Conservation (phyloP, 35 echinoderm and acorn worm genomes). For the Holothuria glaberrima region DNA sequence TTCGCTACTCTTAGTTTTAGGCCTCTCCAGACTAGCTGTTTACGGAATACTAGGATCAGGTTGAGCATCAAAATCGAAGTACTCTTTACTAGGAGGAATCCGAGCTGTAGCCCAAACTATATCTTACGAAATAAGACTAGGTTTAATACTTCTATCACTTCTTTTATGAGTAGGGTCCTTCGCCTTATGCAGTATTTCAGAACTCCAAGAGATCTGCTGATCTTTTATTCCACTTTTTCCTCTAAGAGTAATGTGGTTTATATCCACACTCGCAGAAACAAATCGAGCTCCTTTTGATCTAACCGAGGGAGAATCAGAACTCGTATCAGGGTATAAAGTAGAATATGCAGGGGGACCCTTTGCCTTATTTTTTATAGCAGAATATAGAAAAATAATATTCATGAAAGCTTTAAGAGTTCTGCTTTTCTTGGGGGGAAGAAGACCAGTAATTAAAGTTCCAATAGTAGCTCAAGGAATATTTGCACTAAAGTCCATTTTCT, state of each 20-base stretch:
- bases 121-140: slow-evolving; percentile 78
- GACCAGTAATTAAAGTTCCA: background rate
- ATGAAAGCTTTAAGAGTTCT: slow-evolving; percentile 56
- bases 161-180: slow-evolving; percentile 33
- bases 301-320: slow-evolving; percentile 85
- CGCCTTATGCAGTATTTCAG: slow-evolving; percentile 24
- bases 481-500: background rate
- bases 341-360: slow-evolving; percentile 77
- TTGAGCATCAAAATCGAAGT: slow-evolving; percentile 85
- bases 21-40: slow-evolving; percentile 59
- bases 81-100: slow-evolving; percentile 68
- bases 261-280: slow-evolving; percentile 77
- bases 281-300: slow-evolving; percentile 87
- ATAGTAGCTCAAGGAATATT: background rate
- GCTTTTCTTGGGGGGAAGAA: slow-evolving; percentile 55
- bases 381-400: slow-evolving; percentile 83
- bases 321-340: slow-evolving; percentile 83
- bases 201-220: slow-evolving; percentile 39
- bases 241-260: slow-evolving; percentile 51
- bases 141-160: slow-evolving; percentile 63
- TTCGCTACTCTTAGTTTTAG: slow-evolving; percentile 53
- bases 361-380: slow-evolving; percentile 77
- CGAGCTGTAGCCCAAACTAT: slow-evolving; percentile 80
- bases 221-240: slow-evolving; percentile 55
- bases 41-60: slow-evolving; percentile 67